Evolutionary conservation across 2,888 invertebrate genomes (phyloP).

Genomic region (Tiphia femorata): DNA sequence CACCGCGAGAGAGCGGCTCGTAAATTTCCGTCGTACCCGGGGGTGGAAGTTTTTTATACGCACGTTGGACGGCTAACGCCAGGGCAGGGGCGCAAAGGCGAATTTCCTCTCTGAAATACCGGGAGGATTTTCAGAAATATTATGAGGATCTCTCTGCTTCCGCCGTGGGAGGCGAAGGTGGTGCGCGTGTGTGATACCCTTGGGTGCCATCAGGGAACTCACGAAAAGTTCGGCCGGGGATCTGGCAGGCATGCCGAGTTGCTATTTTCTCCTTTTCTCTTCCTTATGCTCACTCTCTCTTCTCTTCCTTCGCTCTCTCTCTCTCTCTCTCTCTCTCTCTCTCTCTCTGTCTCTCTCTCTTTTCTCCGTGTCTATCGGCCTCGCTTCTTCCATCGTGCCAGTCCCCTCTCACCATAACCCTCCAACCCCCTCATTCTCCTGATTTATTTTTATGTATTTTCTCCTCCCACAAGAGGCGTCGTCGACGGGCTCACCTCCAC

Average conservation of each 20-base stretch:
- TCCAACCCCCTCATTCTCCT: constrained; percentile 14
- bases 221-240: constrained; percentile 38
- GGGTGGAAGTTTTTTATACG: constrained; percentile 4
- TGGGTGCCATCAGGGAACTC: constrained; percentile 39
- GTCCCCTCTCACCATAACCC: background rate
- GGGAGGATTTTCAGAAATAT: constrained; percentile 39
- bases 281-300: background rate
- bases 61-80: too few relatives aligned
- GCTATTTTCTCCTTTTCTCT: constrained; percentile 22
- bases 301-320: background rate
- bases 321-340: constrained; percentile 1
- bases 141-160: constrained; percentile 36
- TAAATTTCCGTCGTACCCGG: background rate
- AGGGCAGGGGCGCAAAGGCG: too few relatives aligned
- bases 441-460: constrained; percentile 50
- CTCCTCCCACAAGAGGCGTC: constrained; percentile 4
- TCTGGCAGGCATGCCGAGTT: constrained; percentile 19
- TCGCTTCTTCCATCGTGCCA: background rate
- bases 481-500: too few relatives aligned
- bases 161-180: constrained; percentile 10
- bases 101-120: constrained; percentile 32
- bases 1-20: background rate
- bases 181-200: constrained; percentile 34
- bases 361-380: constrained; percentile 2
- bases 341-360: background rate